These are phyloP conservation scores for Rhinolophus sinicus DNA, from an alignment of 2,113 vertebrate species.

Conservation along the genomic window DNA sequence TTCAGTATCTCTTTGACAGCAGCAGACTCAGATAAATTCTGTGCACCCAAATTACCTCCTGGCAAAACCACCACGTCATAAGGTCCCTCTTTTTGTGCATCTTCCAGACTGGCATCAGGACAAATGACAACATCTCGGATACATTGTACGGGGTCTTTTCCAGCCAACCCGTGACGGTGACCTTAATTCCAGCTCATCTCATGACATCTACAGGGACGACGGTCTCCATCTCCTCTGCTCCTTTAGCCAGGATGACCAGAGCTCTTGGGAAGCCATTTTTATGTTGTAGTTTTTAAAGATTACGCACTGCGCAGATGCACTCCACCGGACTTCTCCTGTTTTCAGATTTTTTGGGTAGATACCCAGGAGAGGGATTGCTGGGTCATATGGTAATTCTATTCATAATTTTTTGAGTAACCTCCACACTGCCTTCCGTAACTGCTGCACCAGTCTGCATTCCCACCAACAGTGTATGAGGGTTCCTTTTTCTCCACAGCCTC, in stretches of 20 bases:
- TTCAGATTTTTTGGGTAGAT: no score
- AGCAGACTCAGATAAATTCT: conserved; percentile 95
- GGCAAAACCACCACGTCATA: conserved; percentile 96
- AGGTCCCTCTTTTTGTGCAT: conserved; percentile 95
- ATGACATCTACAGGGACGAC: conserved; percentile 97
- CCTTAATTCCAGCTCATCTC: conserved; percentile 96
- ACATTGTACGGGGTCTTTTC: conserved; percentile 95
- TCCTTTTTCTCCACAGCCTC: no score
- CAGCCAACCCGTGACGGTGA: conserved; percentile 93
- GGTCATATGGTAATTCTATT: no score
- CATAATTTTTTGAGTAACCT: no score
- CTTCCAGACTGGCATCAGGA: conserved; percentile 95
- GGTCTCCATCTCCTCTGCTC: conserved; percentile 98
- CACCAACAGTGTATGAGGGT: no score
- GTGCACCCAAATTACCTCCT: conserved; percentile 95
- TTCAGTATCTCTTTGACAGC: conserved; percentile 94
- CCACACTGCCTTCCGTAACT: no score
- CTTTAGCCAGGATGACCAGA: conserved; percentile 94
- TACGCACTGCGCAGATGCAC: not conserved
- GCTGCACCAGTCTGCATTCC: no score
- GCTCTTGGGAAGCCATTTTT: conserved; percentile 94
- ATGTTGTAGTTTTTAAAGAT: not conserved
- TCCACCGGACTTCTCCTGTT: no score
- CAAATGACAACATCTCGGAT: conserved; percentile 96
- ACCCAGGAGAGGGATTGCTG: no score